Conservation (phyloP, 1,140 invertebrate genomes). For the Drosophila setifemur region DNA sequence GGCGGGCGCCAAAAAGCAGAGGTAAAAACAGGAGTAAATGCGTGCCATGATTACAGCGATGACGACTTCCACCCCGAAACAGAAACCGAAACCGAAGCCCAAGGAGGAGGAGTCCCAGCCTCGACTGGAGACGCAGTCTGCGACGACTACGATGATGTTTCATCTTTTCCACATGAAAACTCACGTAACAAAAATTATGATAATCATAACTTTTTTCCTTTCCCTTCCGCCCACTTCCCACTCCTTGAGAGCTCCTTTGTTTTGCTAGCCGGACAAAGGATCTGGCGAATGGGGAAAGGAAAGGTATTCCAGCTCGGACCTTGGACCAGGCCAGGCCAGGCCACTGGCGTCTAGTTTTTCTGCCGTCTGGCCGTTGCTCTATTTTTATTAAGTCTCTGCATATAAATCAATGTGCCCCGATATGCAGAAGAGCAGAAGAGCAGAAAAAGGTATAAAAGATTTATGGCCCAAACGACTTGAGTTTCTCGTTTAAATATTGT, state of each 20-base stretch:
- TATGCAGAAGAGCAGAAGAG: slow-evolving; percentile 76
- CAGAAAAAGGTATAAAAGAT: slow-evolving; percentile 79
- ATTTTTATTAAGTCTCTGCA: slow-evolving; percentile 77
- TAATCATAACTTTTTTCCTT: slow-evolving; percentile 77
- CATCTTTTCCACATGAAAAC: slow-evolving; percentile 83
- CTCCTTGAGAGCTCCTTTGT: slow-evolving; percentile 29
- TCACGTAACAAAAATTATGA: slow-evolving; percentile 82
- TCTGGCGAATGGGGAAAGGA: slow-evolving; percentile 5
- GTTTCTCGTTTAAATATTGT: slow-evolving; percentile 62
- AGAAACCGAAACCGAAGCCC: not conserved
- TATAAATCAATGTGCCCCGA: slow-evolving; percentile 78
- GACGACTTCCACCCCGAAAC: slow-evolving; percentile 73
- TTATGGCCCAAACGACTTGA: slow-evolving; percentile 40
- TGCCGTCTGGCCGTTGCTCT: slow-evolving; percentile 47
- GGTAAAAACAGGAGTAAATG: slow-evolving; percentile 82
- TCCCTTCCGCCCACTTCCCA: not conserved
- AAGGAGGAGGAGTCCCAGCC: slow-evolving; percentile 7
- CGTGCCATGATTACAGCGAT: slow-evolving; percentile 82
- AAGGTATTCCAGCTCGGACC: slow-evolving; percentile 56
- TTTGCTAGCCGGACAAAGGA: slow-evolving; percentile 70
- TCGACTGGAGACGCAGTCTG: slow-evolving; percentile 9
- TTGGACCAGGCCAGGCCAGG: slow-evolving; percentile 47
- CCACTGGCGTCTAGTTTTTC: slow-evolving; percentile 71
- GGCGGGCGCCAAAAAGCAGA: slow-evolving; percentile 81
- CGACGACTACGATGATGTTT: slow-evolving; percentile 76